A percentile compares a stretch with the other conserved stretches of the same genome.
Evolutionary conservation across 2,888 invertebrate species (phyloP).

Genomic region (Blastobasis adustella): DNA sequence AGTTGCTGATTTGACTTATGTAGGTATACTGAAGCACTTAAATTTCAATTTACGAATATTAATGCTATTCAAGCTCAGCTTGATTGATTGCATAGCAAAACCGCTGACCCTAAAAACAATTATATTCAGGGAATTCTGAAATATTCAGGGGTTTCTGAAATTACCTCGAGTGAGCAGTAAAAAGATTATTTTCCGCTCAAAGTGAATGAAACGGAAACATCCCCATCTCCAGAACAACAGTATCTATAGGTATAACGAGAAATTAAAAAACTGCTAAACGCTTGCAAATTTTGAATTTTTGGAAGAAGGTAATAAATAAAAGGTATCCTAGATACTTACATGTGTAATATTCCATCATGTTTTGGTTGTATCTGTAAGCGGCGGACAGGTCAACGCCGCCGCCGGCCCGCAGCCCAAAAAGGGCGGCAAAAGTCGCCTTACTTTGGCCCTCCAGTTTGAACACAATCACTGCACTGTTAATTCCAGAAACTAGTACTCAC

Average conservation of each 20-base stretch:
- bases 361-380: constrained; percentile 96
- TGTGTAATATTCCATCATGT: constrained; percentile 99
- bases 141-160: too few species aligned
- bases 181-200: too few species aligned
- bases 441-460: constrained; percentile 78
- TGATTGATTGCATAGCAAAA: too few species aligned
- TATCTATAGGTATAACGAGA: neutral
- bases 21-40: too few species aligned
- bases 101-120: too few species aligned
- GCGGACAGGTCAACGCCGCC: constrained; percentile 92
- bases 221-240: too few species aligned
- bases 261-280: neutral
- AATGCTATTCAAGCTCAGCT: too few species aligned
- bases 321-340: constrained; percentile 80
- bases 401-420: constrained; percentile 77
- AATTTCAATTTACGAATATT: too few species aligned
- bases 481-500: constrained; percentile 13
- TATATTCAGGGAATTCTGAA: too few species aligned
- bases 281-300: neutral
- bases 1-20: too few species aligned
- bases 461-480: constrained; percentile 35
- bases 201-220: too few species aligned
- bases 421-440: constrained; percentile 80
- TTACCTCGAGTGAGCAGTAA: too few species aligned
- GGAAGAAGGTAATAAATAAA: neutral